Evolutionary conservation across 1,140 invertebrate species (phyloP), one percentile per base, ranked within the genome.

Genomic region (Drosophila teissieri): DNA sequence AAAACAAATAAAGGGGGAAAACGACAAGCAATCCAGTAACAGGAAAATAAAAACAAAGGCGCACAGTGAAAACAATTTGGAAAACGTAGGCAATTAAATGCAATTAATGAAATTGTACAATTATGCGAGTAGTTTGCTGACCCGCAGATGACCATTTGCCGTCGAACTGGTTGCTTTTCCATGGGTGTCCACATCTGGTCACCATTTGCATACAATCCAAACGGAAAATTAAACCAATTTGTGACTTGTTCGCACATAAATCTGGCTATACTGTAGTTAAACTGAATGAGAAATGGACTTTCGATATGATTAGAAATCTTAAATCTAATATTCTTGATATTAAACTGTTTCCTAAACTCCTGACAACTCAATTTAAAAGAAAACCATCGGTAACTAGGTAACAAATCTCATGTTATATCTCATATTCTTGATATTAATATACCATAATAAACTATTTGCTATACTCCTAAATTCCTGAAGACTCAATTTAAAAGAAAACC

Each of bases 71-170:
- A 62, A 63, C 54, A 80, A 68, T 69, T 76, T 78, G 57, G 73
- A 62, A 79, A 83, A 83, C 72, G 63, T 70, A 57, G 64, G 67
- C 84, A 88, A 88, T 88, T 88, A 88, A 88, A 69, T 58, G 72
- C 79, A 88, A 88, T 88, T 88, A 89, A 88, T 89, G 76, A 77
- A 88, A 88, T 83, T 88, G 79, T 83, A 65, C 84, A 89, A 88
- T 89, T 88, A 82, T 46, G 63, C 79, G 49, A 36, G 55, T 56
- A 55, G 68, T 34, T 34, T 17, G 22, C n/a, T 48, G 77, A 46
- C 40, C 73, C 53, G 52, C 58, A 60, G 55, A 76, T 69, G 52
- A 74, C 52, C 52, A 78, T 64, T 79, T 73, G 55, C n/a, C 39
- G 39, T 42, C 39, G 39, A 34, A 62, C 44, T 54, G 51, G 22